Base-by-base conservation (phyloP, 2,113 vertebrate species). In the Petrocephalus microphthalmus region DNA sequence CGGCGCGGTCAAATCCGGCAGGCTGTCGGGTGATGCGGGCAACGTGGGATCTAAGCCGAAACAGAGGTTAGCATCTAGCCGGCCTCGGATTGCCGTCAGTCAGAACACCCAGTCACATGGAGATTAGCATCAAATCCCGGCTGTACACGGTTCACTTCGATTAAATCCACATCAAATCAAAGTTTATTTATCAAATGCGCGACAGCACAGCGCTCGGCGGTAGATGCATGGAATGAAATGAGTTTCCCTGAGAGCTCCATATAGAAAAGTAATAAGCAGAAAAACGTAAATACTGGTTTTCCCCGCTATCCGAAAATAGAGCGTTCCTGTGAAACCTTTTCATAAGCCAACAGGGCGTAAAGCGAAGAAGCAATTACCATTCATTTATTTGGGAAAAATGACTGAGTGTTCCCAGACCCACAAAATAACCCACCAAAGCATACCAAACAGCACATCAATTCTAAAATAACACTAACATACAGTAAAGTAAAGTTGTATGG, bases 1-100 rank as follows among this genome's bases (percentile, higher is more conserved):
- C 0, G 94, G 94, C 57, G 95, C 82, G 0, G 94, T 94, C 57
- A 96, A 92, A 83, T 94, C 91, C 7, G 96, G 96, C 17, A 95
- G 94, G 0, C 92, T 90, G 51, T 94, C 92, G 47, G 92, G 90
- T 8, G 91, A 92, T 2, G 92, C 90, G 33, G 92, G 89, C 2
- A 93, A 15, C 47, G 45, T 78, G 25, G 93, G 89, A 25, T 95
- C 95, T 96, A 86, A 87, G 86, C 47, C 42, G 22, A 83, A 83
- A 10, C 19, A 11, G 19, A 83, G 19, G 29, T 74, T 33, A 33
- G 10, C 67, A 83, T 8, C 22, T 37, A 83, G 78, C 42, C 19
- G 29, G 29, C 4, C 67, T 74, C 67, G 3, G 7, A 33, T 3
- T 11, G 1, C 15, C 1, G 5, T 19, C 25, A 6, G 29, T 33